Conservation (phyloP, 1,140 invertebrate genomes). For the Dolichoris vasculosae region DNA sequence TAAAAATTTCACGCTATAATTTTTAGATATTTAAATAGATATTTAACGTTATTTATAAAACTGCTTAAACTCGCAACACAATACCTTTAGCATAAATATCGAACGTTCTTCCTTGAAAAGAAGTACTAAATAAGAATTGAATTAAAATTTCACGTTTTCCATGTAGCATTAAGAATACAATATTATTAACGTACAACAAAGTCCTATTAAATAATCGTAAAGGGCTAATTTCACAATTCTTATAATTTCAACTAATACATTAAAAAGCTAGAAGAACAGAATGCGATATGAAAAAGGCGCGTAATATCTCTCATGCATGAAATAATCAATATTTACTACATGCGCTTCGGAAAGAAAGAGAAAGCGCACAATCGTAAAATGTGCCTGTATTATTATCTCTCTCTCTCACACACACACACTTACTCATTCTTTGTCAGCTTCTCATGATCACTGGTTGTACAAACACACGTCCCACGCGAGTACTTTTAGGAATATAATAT, state of each 20-base stretch:
- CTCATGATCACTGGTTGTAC: slow-evolving; percentile 26
- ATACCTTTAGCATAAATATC: neutral
- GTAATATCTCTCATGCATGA: neutral
- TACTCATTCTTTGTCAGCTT: neutral
- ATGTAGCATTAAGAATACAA: neutral
- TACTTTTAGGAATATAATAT: slow-evolving; percentile 51
- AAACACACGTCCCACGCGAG: slow-evolving; percentile 1
- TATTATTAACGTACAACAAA: neutral
- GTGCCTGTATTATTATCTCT: slow-evolving; percentile 27
- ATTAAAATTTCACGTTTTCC: neutral
- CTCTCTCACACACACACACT: neutral
- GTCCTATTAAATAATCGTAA: neutral
- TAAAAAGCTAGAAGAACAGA: neutral
- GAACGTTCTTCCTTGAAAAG: neutral
- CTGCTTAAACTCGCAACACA: neutral
- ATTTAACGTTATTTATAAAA: neutral
- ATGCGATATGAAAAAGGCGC: neutral
- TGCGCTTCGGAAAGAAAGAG: neutral
- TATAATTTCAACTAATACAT: neutral
- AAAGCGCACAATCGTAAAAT: neutral
- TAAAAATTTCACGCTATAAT: no score
- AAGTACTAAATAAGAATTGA: neutral
- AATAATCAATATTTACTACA: slow-evolving; percentile 34
- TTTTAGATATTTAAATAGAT: no score
- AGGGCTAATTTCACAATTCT: slow-evolving; percentile 9